phyloP scores from a whole-genome alignment of 2,113 vertebrate genomes.

The Sylvilagus bachmani region DNA sequence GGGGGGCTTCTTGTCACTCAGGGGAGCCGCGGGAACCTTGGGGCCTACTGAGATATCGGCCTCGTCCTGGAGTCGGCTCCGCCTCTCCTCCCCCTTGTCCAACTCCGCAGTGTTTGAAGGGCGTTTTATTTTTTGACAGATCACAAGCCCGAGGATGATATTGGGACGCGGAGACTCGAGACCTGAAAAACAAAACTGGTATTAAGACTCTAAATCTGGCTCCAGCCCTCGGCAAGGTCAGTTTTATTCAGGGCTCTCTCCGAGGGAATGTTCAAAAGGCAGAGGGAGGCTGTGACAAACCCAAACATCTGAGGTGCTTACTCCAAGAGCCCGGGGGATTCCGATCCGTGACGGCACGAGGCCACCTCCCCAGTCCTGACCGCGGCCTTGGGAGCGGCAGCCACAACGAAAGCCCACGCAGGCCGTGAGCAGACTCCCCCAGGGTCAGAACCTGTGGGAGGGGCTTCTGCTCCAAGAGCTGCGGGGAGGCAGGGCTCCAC shows the following conservation, averaged over 20 bases:
- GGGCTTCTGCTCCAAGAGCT: too few species aligned
- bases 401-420: not conserved
- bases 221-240: not conserved
- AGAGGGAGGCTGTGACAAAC: not conserved
- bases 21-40: constrained; percentile 85
- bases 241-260: rapidly evolving
- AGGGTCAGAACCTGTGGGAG: too few species aligned
- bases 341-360: not conserved
- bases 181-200: constrained; percentile 88
- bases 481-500: rapidly evolving
- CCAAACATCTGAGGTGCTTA: not conserved
- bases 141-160: constrained; percentile 96
- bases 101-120: constrained; percentile 85
- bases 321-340: not conserved
- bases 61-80: constrained; percentile 89
- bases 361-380: not conserved
- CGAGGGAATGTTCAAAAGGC: rapidly evolving
- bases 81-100: constrained; percentile 92
- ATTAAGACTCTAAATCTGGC: not conserved
- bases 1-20: constrained; percentile 88
- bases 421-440: not conserved
- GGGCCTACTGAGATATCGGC: constrained; percentile 84
- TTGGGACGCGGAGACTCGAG: constrained; percentile 96
- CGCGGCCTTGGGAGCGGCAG: rapidly evolving
- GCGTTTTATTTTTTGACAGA: constrained; percentile 95